Conservation (phyloP, 2,113 vertebrate genomes). For the Podilymbus podiceps region DNA sequence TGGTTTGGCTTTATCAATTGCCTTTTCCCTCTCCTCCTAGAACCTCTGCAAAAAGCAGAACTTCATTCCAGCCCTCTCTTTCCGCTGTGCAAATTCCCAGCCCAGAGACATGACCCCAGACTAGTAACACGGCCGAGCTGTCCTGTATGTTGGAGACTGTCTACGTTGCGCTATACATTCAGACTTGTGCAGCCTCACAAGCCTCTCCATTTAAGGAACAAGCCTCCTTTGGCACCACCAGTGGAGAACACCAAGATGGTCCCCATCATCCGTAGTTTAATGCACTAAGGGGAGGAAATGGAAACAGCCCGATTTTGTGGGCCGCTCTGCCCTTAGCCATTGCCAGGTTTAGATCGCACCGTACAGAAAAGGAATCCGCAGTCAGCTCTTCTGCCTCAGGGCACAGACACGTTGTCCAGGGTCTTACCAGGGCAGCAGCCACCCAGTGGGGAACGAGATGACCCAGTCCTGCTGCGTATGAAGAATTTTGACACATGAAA, state of each 20-base stretch:
- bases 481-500: not conserved
- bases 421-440: not conserved
- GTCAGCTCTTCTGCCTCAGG: not conserved
- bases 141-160: not conserved
- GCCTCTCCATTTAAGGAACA: not conserved
- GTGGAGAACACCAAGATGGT: too few relatives aligned
- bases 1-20: not conserved
- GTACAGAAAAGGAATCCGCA: not conserved
- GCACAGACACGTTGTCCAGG: not conserved
- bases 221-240: not conserved
- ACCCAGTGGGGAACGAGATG: not conserved
- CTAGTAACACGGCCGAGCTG: not conserved
- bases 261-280: too few relatives aligned
- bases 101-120: not conserved
- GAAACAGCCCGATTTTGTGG: not conserved
- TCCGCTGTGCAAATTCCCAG: not conserved
- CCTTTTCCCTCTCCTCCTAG: not conserved
- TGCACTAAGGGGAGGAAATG: too few relatives aligned
- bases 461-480: not conserved
- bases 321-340: not conserved
- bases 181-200: not conserved
- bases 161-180: rapidly evolving
- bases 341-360: not conserved
- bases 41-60: not conserved
- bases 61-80: not conserved